Conservation (phyloP, 2,888 invertebrate genomes). For the Malacosoma neustria region DNA sequence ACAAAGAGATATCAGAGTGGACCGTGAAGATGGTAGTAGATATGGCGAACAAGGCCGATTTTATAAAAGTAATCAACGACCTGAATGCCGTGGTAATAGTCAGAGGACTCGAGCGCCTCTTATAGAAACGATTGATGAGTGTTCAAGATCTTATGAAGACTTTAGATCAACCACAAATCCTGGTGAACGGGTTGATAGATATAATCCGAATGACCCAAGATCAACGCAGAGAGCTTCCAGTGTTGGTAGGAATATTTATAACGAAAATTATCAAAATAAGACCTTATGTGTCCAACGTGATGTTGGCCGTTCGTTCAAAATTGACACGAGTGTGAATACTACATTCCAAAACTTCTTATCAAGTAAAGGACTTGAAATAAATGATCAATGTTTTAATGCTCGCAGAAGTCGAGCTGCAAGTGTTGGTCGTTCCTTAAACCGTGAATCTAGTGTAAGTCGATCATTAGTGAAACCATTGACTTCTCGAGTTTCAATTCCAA, state of each 20-base stretch:
- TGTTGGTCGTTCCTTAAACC: constrained; percentile 43
- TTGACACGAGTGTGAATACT: constrained; percentile 51
- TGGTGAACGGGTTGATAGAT: constrained; percentile 28
- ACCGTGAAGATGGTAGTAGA: background rate
- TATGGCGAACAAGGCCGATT: background rate
- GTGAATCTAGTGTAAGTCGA: constrained; percentile 42
- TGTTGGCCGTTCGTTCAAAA: constrained; percentile 40
- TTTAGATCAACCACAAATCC: constrained; percentile 9
- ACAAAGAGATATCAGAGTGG: background rate
- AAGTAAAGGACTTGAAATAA: constrained; percentile 22
- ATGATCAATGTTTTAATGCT: constrained; percentile 31
- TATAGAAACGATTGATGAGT: constrained; percentile 2
- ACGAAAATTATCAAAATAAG: constrained; percentile 18
- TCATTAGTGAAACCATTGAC: constrained; percentile 16
- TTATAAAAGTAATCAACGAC: constrained; percentile 2
- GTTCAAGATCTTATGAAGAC: constrained; percentile 1
- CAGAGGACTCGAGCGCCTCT: background rate
- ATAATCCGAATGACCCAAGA: constrained; percentile 14
- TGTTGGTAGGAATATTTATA: constrained; percentile 15
- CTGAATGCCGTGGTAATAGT: background rate
- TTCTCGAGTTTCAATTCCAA: background rate
- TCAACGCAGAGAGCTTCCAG: constrained; percentile 21
- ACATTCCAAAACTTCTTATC: constrained; percentile 43
- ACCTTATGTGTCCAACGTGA: constrained; percentile 32
- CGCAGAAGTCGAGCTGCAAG: constrained; percentile 50